Base-by-base conservation (phyloP, 2,113 vertebrate species). In the Hiodon alosoides region DNA sequence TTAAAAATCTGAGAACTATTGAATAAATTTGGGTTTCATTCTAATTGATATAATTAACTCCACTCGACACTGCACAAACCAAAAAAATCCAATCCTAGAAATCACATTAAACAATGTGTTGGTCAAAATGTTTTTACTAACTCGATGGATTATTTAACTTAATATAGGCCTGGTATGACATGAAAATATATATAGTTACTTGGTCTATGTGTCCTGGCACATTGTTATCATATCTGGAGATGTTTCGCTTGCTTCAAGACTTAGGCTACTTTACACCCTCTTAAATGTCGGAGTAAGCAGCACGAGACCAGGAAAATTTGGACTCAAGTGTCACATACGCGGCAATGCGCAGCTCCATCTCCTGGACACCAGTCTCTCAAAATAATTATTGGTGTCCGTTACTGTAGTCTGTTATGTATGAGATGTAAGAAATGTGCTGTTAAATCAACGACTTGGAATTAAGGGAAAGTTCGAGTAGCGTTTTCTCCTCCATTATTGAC, bases 281-380 rank as follows among this genome's bases (percentile, higher is more conserved):
- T 70, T 7, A 70, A 75, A 75, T n/a, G 9, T 17, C 17, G 10
- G 4, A 61, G 55, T 53, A 5, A 76, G 67, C 52, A 54, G 31
- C 16, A 52, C 53, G 10, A 69, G 11, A 54, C 54, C 7, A 68
- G 46, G 5, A 46, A n/a, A 67, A 66, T 16, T 53, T 4, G n/a
- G 31, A 31, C 31, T 31, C 31, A 31, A 31, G 59, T 4, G 5
- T 55, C 8, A 71, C 14, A 59, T 13, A 11, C 10, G 53, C 50
- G 53, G 61, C 67, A 68, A 69, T n/a, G 13, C 50, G 72, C 72
- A 76, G 75, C 79, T 77, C 78, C 77, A 81, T 73, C 78, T 78
- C 69, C 76, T 79, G 76, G 79, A 72, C 69, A 69, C 47, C 47
- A 58, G 55, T 71, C 16, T 67, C 8, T 52, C 48, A 66, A 48